Evolutionary conservation across 2,797 vertebrate species (phyloP).

Genomic region (Spinus pinus): DNA sequence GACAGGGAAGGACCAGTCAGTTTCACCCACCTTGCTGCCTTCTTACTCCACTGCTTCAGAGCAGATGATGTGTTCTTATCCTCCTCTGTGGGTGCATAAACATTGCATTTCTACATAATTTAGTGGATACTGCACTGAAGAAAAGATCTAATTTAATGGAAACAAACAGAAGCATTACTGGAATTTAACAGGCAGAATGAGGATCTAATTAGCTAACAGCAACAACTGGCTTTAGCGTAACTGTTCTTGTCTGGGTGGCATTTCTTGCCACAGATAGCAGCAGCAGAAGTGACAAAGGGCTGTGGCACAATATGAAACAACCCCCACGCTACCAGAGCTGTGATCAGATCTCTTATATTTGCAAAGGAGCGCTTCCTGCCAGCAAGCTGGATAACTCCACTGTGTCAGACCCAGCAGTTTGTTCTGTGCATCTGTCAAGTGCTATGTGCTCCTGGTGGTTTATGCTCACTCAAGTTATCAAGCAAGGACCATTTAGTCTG

Average conservation of each 20-base stretch:
- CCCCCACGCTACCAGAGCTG: neutral
- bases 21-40: neutral
- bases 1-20: neutral
- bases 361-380: neutral
- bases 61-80: neutral
- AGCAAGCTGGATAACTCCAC: neutral
- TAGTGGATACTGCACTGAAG: neutral
- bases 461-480: neutral
- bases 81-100: neutral
- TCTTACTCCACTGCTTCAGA: neutral
- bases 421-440: neutral
- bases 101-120: neutral
- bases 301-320: neutral
- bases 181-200: slow-evolving; percentile 35
- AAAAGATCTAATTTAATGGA: slow-evolving; percentile 39
- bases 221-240: neutral
- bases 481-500: neutral
- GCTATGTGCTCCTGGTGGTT: neutral
- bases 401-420: neutral
- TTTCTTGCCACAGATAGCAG: neutral
- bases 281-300: neutral
- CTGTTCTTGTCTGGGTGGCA: neutral
- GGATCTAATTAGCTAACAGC: slow-evolving; percentile 39
- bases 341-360: neutral
- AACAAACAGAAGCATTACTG: slow-evolving; percentile 38